These are phyloP conservation scores for Ictalurus furcatus DNA, from an alignment of 2,113 vertebrate species.

Conservation along the genomic window DNA sequence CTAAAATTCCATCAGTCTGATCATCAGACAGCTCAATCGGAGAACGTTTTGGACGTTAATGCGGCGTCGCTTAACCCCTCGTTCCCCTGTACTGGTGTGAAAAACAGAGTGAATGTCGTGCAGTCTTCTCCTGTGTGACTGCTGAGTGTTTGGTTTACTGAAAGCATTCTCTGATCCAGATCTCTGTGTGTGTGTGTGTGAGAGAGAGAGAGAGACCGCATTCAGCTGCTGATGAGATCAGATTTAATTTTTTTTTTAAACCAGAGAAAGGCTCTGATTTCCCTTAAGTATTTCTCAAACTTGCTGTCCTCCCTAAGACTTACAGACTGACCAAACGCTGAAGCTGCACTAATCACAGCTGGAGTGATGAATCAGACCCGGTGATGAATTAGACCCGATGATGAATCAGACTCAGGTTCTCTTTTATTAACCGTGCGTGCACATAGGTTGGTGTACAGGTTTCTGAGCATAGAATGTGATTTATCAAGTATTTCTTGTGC, in stretches of 20 bases:
- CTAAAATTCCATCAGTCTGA: neutral
- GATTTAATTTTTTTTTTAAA: neutral
- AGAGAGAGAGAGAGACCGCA: neutral
- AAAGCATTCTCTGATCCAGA: neutral
- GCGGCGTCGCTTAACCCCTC: neutral
- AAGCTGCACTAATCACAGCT: neutral
- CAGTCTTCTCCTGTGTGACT: neutral
- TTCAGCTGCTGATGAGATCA: constrained; percentile 33
- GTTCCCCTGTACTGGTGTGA: neutral
- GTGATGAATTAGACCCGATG: neutral
- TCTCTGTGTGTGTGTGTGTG: neutral
- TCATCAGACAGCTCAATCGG: neutral
- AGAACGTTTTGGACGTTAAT: neutral
- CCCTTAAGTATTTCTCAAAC: neutral
- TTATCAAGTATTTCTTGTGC: neutral
- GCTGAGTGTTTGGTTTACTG: neutral
- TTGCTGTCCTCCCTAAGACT: neutral
- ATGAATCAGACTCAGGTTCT: neutral
- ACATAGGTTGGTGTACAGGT: neutral
- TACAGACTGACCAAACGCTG: neutral
- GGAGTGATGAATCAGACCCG: neutral
- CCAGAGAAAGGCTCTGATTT: neutral
- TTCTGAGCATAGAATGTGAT: neutral
- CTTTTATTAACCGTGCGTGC: neutral
- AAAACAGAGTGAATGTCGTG: no score